Base-by-base conservation (phyloP, 1,140 invertebrate species). In the Hyphantria cunea region DNA sequence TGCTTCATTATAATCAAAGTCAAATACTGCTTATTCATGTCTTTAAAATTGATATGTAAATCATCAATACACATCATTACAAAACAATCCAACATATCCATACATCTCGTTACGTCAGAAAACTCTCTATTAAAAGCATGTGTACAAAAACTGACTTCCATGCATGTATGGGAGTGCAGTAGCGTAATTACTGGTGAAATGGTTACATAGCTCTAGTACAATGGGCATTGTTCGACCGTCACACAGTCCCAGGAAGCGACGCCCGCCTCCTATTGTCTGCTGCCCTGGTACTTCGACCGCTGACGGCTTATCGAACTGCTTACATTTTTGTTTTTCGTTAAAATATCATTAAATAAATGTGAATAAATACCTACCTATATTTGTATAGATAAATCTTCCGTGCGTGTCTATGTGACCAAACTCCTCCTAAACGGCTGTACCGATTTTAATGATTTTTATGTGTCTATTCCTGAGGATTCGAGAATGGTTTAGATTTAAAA, bases 221-320 rank as follows among this genome's bases (percentile, higher is more conserved):
- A 83, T 85, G 70, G 74, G 54, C 69, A 82, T 85, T 84, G 82
- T 85, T 83, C 53, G 72, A 48, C 68, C 52, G 53, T 59, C 62
- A 71, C 65, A 73, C 65, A 58, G 55, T 48, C 55, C 44, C 55
- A 70, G 72, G 72, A 80, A 80, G 70, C 53, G 45, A 56, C 64
- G 65, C 73, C 75, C 62, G 48, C 76, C 67, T 50, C 48, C 65
- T 52, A 78, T 78, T 81, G 79, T 84, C 66, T 83, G 75, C 31
- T 42, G 32, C 58, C 77, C 76, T 80, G 66, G 79, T 78, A 58
- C 55, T 15, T 49, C 0, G n/a, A 0, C 42, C 0, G 11, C 41
- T 13, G 12, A 12, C 41, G 12, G 41, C 12, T 44, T 44, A 44
- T n/a, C 41, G 12, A n/a, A n/a, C 6, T n/a, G 41, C n/a, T 44